These are phyloP conservation scores for Numenius arquata DNA, from an alignment of 2,113 vertebrate species.

Conservation along the genomic window DNA sequence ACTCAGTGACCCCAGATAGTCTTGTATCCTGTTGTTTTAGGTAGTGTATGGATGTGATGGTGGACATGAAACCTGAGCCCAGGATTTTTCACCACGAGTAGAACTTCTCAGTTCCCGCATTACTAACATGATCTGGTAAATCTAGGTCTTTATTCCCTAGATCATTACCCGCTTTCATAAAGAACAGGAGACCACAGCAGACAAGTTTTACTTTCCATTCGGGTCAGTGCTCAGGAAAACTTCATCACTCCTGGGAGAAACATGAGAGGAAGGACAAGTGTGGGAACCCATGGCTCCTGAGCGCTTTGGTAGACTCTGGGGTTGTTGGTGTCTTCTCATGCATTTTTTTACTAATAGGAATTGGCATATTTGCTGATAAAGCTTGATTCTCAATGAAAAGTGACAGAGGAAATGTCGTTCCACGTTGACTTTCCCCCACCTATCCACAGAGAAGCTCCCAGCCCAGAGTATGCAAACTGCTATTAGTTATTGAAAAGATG, in stretches of 20 bases:
- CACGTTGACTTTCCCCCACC: background rate
- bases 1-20: background rate
- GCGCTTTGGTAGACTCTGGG: background rate
- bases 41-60: fast-evolving
- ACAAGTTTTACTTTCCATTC: background rate
- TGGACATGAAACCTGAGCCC: background rate
- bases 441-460: background rate
- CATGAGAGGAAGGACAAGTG: background rate
- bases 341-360: background rate
- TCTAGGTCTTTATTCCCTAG: background rate
- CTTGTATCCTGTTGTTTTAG: background rate
- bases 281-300: background rate
- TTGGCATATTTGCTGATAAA: background rate
- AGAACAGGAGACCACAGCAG: background rate
- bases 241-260: background rate
- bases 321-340: background rate
- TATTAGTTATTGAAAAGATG: background rate
- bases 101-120: background rate
- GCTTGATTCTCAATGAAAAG: background rate
- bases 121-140: background rate
- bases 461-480: background rate
- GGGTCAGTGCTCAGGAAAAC: background rate
- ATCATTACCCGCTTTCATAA: background rate
- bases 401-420: background rate
- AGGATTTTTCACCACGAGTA: background rate